Base-by-base conservation (phyloP, 2,888 invertebrate genomes). In the Polia nebulosa region DNA sequence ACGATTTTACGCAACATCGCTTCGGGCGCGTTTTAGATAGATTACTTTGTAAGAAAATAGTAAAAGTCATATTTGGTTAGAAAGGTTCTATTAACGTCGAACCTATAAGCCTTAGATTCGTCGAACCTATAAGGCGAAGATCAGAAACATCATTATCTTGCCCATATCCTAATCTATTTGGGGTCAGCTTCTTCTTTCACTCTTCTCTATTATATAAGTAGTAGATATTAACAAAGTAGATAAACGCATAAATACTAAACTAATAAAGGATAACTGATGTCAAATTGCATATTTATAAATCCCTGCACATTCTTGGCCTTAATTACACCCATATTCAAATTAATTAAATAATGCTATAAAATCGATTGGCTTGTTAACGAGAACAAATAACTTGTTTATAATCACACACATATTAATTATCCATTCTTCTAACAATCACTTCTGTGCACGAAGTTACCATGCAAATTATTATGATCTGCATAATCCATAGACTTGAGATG, bases 1-100 rank as follows among this genome's bases (percentile, higher is more conserved):
- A 41, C 70, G 61, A 77, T 81, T 85, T 80, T 64, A 68, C 71
- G 82, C 72, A 79, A 66, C 66, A 57, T 53, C 25, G 56, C 56
- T 57, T 9, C 49, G 49, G 7, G 41, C 34, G 17, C 15, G 34
- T 34, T 71, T 45, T 51, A 36, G 27, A 60, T 17, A 27, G 39
- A 61, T 66, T 55, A 63, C 45, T 59, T 51, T 8, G 47, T 29
- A 4, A 22, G 25, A n/a, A n/a, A n/a, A n/a, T 51, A 27, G 52
- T 71, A 36, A 56, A 60, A 72, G 27, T 65, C 5, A 56, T 45
- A 51, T 53, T 76, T 13, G 47, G 15, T 63, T 72, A 45, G 29
- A 62, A 69, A 73, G 47, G 45, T 32, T 9, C 29, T 36, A 17
- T 13, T 34, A 1, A 20, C 1, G 3, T 47, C 51, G 13, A n/a